Evolutionary conservation across 2,113 vertebrate species (phyloP).

Genomic region (Euleptes europaea): DNA sequence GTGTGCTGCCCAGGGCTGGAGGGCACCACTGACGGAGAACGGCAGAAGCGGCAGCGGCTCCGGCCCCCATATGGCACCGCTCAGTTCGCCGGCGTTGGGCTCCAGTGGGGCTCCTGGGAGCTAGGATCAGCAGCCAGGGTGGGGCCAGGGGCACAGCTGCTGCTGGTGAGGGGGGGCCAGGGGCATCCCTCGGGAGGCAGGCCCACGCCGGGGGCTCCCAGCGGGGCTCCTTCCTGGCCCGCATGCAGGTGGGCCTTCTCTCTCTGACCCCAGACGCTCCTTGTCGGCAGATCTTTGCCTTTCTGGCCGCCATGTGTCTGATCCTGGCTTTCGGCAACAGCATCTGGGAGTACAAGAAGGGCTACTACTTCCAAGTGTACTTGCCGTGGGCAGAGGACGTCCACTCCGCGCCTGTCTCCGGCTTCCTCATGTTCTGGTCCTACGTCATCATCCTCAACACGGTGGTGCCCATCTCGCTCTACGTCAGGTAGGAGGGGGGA

Average conservation of each 20-base stretch:
- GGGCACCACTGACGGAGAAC: too few species aligned
- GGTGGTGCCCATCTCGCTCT: conserved; percentile 96
- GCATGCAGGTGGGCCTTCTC: rapidly evolving
- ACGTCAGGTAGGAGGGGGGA: conserved; percentile 80
- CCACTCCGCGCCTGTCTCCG: conserved; percentile 73
- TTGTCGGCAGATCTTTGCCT: conserved; percentile 84
- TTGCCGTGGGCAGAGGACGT: conserved; percentile 79
- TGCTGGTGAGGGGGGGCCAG: neutral
- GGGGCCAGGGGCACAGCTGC: neutral
- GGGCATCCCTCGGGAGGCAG: neutral
- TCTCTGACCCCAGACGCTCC: conserved; percentile 14
- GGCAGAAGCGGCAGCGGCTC: too few species aligned
- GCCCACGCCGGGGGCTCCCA: too few species aligned
- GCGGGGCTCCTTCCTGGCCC: neutral
- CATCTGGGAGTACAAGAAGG: conserved; percentile 84
- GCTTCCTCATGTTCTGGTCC: conserved; percentile 91
- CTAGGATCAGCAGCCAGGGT: neutral
- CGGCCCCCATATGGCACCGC: too few species aligned
- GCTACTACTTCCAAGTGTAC: conserved; percentile 83
- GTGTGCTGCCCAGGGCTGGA: too few species aligned
- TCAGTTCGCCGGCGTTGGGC: neutral
- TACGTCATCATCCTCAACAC: conserved; percentile 97
- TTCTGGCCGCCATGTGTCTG: conserved; percentile 85
- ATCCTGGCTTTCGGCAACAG: conserved; percentile 86
- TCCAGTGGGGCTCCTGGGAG: neutral